A percentile compares a stretch with the other conserved stretches of the same genome.
phyloP scores from a whole-genome alignment of 2,888 invertebrate species.

The Melanophora roralis region DNA sequence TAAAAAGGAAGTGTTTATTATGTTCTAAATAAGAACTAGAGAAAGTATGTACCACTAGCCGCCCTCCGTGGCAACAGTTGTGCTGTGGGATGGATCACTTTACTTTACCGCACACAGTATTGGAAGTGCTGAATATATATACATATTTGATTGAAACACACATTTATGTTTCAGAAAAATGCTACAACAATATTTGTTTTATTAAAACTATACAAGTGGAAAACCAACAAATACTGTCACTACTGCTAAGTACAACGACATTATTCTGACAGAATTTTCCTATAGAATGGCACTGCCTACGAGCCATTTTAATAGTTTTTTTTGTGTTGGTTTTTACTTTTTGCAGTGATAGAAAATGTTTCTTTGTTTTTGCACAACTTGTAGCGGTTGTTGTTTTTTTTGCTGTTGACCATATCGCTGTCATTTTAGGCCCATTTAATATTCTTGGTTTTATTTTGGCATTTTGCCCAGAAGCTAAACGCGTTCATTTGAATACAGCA shows the following conservation, averaged over 20 bases:
- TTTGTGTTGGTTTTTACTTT: neutral
- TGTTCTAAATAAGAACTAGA: no score
- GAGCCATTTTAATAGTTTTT: slow-evolving; percentile 10
- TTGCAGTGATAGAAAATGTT: slow-evolving; percentile 12
- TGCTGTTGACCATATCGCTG: slow-evolving; percentile 51
- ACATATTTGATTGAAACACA: neutral
- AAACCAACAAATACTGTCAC: slow-evolving; percentile 2
- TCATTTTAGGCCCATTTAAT: slow-evolving; percentile 55
- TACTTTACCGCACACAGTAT: no score
- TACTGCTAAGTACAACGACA: slow-evolving; percentile 63
- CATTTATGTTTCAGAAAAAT: slow-evolving; percentile 28
- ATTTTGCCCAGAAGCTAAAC: slow-evolving; percentile 46
- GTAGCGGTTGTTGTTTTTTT: neutral
- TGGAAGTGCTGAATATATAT: neutral
- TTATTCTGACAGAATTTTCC: slow-evolving; percentile 57
- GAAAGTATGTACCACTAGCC: no score
- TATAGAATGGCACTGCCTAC: neutral
- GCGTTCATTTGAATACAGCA: slow-evolving; percentile 25
- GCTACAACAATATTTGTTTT: neutral
- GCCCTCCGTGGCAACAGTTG: no score
- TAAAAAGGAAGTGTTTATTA: no score
- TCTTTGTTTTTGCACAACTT: neutral
- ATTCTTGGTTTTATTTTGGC: slow-evolving; percentile 49
- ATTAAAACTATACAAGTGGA: neutral
- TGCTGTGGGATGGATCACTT: no score